phyloP scores from a whole-genome alignment of 2,113 vertebrate species.

The Butorides virescens region DNA sequence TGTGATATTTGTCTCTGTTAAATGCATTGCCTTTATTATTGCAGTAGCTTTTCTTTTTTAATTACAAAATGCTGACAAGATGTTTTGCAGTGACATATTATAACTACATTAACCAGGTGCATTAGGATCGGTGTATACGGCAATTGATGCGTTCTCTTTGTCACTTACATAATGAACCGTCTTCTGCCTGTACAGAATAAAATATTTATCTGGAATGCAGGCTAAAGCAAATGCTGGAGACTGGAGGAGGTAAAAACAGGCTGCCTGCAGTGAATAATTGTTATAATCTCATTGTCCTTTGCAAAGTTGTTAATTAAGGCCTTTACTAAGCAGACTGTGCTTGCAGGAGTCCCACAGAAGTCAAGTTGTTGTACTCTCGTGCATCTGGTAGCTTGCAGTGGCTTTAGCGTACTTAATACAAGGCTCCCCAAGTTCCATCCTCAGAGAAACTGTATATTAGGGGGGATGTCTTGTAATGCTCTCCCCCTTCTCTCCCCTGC shows the following conservation, averaged over 20 bases:
- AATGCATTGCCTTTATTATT: conserved; percentile 33
- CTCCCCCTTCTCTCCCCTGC: neutral
- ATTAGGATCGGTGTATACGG: conserved; percentile 34
- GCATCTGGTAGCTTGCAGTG: conserved; percentile 21
- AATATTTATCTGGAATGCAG: conserved; percentile 61
- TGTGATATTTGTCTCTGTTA: conserved; percentile 23
- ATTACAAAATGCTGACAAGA: conserved; percentile 55
- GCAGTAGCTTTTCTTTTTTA: conserved; percentile 54
- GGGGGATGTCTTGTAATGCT: neutral
- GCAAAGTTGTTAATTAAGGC: conserved; percentile 66
- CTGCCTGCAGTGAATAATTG: conserved; percentile 63
- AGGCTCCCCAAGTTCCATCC: neutral
- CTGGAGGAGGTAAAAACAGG: conserved; percentile 15
- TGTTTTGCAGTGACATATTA: conserved; percentile 52
- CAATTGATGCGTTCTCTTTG: conserved; percentile 48
- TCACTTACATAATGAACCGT: conserved; percentile 61
- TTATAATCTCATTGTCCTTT: conserved; percentile 69
- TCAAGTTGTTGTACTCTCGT: conserved; percentile 7
- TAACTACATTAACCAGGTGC: conserved; percentile 61
- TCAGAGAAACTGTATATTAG: neutral
- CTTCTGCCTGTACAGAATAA: conserved; percentile 57
- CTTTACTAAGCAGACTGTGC: conserved; percentile 53
- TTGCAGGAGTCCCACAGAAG: conserved; percentile 50
- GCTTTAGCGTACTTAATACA: neutral
- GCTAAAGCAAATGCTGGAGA: conserved; percentile 39